phyloP scores from a whole-genome alignment of 2,113 vertebrate genomes.

The Sitta europaea region DNA sequence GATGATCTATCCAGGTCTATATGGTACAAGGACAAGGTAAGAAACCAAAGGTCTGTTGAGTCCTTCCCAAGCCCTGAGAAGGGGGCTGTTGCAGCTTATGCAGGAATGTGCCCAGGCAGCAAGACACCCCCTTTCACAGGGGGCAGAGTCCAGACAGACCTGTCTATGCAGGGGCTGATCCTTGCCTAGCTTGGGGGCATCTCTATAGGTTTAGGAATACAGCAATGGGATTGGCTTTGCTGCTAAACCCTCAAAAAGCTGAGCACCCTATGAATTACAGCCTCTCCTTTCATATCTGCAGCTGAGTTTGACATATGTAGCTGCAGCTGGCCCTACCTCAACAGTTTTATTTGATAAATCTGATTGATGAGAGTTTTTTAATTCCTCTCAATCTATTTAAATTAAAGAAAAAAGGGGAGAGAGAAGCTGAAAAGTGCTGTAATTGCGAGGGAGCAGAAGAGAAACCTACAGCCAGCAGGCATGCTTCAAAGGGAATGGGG shows the following conservation, averaged over 20 bases:
- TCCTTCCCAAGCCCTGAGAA: not conserved
- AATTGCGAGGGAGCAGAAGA: not conserved
- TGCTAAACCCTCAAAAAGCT: not conserved
- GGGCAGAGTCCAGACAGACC: not conserved
- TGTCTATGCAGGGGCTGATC: fast-evolving
- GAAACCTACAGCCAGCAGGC: slow-evolving; percentile 39
- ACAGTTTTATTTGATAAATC: slow-evolving; percentile 52
- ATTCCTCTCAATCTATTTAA: slow-evolving; percentile 54
- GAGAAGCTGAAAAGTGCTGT: slow-evolving; percentile 32
- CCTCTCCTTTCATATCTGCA: slow-evolving; percentile 8
- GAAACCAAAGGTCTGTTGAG: not conserved
- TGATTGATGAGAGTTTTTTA: slow-evolving; percentile 37
- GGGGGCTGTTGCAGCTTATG: fast-evolving
- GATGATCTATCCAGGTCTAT: not conserved
- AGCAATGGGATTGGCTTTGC: not conserved
- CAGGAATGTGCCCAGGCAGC: not conserved
- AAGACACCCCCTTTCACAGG: not conserved
- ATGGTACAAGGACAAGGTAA: not conserved
- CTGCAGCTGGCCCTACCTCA: slow-evolving; percentile 52
- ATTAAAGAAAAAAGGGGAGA: slow-evolving; percentile 10
- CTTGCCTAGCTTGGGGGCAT: not conserved
- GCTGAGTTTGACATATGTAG: slow-evolving; percentile 43
- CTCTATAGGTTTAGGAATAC: not conserved
- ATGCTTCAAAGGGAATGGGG: slow-evolving; percentile 6
- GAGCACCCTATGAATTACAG: slow-evolving; percentile 7